These are phyloP conservation scores for Scolopax bukidnonensis DNA, from an alignment of 2,797 vertebrate species.

Conservation along the genomic window DNA sequence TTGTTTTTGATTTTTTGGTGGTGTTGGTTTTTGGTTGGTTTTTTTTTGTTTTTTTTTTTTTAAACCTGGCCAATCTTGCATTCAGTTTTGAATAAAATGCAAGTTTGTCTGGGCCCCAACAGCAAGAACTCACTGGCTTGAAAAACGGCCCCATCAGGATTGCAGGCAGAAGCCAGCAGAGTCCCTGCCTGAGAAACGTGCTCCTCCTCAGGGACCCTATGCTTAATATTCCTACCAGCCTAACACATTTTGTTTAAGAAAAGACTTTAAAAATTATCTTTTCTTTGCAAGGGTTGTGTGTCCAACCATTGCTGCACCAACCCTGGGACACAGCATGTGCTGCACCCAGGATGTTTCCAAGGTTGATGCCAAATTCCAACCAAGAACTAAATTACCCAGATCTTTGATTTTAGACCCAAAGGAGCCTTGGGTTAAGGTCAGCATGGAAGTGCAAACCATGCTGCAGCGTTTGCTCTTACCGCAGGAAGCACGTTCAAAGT, in stretches of 20 bases:
- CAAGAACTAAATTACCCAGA: not conserved
- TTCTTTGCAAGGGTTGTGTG: rapidly evolving
- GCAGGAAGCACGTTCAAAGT: not conserved
- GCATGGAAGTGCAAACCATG: not conserved
- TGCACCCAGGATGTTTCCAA: not conserved
- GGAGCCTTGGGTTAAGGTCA: not conserved
- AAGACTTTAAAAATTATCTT: not conserved
- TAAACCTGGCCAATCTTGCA: not conserved
- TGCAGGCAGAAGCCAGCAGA: not conserved
- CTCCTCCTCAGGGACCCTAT: not conserved
- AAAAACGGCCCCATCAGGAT: not conserved
- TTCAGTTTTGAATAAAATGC: conserved; percentile 54
- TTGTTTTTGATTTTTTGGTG: too few relatives aligned
- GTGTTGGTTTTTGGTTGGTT: not conserved
- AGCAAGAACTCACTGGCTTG: not conserved
- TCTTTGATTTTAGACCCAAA: not conserved
- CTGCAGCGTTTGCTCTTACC: not conserved
- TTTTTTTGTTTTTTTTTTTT: not conserved
- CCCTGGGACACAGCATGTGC: rapidly evolving
- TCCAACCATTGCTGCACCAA: not conserved
- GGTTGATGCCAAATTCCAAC: not conserved
- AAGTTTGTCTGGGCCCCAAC: not conserved
- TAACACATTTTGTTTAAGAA: not conserved
- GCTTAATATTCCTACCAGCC: not conserved
- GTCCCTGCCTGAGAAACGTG: rapidly evolving